These are phyloP conservation scores for Aphelocoma coerulescens DNA, from an alignment of 2,113 vertebrate species.

Conservation along the genomic window DNA sequence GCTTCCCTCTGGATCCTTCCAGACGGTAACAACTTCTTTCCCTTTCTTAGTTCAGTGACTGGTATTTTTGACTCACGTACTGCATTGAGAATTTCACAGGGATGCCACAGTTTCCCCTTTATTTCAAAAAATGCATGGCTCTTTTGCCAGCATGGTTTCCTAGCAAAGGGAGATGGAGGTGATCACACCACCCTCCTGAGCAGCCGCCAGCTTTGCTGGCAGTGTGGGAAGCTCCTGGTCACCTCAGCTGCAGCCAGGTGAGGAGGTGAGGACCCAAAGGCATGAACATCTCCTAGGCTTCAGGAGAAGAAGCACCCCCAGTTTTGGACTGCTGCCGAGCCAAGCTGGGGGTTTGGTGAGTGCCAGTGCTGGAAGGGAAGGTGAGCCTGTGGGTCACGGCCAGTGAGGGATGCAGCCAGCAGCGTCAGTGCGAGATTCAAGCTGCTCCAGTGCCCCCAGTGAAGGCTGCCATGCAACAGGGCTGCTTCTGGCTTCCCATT, in stretches of 20 bases:
- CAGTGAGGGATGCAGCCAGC: fast-evolving
- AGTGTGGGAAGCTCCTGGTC: fast-evolving
- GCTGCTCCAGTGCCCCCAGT: neutral
- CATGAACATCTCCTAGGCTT: neutral
- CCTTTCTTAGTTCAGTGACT: neutral
- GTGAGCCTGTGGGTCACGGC: neutral
- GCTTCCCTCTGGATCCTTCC: neutral
- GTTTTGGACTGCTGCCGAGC: neutral
- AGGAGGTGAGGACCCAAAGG: neutral
- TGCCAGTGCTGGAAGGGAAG: neutral
- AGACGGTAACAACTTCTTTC: neutral
- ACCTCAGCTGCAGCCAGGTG: fast-evolving
- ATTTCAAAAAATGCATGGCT: neutral
- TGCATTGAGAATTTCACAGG: neutral
- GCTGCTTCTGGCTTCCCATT: neutral
- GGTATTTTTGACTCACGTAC: neutral
- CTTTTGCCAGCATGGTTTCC: neutral
- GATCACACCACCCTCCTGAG: neutral
- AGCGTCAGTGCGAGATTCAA: fast-evolving
- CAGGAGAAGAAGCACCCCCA: neutral
- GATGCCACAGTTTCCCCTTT: neutral
- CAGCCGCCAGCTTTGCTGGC: neutral
- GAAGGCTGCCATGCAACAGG: fast-evolving
- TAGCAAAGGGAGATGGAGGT: neutral
- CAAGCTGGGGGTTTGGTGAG: neutral